Evolutionary conservation across 2,113 vertebrate species (phyloP).

Genomic region (Microcebus lehilahytsara): DNA sequence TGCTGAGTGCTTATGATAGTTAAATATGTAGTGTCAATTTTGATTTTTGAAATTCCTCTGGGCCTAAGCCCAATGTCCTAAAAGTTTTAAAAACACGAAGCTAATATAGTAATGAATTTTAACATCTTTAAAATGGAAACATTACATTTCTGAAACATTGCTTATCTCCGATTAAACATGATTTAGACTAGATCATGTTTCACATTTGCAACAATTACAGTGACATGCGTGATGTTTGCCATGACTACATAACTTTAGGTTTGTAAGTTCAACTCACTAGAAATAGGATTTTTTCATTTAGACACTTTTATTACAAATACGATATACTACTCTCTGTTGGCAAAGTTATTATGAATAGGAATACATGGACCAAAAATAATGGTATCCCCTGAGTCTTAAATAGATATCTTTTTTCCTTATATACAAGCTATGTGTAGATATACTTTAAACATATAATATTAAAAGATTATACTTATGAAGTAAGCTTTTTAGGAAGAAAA

Average conservation of each 20-base stretch:
- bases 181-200: slow-evolving; percentile 66
- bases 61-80: slow-evolving; percentile 58
- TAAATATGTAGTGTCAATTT: slow-evolving; percentile 82
- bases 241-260: slow-evolving; percentile 14
- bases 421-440: background rate
- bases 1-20: slow-evolving; percentile 80
- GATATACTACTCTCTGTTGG: background rate
- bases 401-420: background rate
- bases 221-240: slow-evolving; percentile 28
- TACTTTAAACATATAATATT: background rate
- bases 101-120: slow-evolving; percentile 69
- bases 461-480: background rate
- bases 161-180: slow-evolving; percentile 55
- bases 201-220: slow-evolving; percentile 55
- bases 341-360: background rate
- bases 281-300: slow-evolving; percentile 16
- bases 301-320: slow-evolving; percentile 6
- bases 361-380: slow-evolving; percentile 32
- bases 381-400: background rate
- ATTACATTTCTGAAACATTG: slow-evolving; percentile 60
- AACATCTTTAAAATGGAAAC: slow-evolving; percentile 68
- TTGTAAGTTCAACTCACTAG: slow-evolving; percentile 27
- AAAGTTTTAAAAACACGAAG: slow-evolving; percentile 69
- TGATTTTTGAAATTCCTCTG: slow-evolving; percentile 73
- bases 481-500: slow-evolving; percentile 2